Conservation (phyloP, 2,888 invertebrate genomes). For the Geotrupes spiniger region DNA sequence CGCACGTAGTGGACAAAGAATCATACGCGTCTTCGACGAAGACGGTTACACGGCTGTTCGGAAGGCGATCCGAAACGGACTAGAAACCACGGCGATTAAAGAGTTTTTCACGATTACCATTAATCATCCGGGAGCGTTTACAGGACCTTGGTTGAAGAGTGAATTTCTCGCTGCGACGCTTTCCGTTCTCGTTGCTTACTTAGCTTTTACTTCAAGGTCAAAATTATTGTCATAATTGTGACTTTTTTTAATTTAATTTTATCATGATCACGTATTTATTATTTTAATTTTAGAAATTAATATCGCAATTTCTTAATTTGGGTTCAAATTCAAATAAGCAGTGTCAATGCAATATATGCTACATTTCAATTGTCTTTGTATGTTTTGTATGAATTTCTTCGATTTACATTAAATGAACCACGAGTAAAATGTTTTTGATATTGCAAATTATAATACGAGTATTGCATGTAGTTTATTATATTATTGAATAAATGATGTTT, state of each 20-base stretch:
- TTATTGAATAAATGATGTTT: too few relatives aligned
- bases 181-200: slow-evolving; percentile 77
- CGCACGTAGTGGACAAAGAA: slow-evolving; percentile 77
- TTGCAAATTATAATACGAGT: too few relatives aligned
- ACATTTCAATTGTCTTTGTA: too few relatives aligned
- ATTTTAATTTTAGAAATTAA: too few relatives aligned
- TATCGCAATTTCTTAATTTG: too few relatives aligned
- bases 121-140: slow-evolving; percentile 78
- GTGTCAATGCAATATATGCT: too few relatives aligned
- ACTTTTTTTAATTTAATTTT: slow-evolving; percentile 14
- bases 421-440: too few relatives aligned
- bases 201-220: slow-evolving; percentile 80
- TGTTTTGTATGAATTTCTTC: too few relatives aligned
- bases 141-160: slow-evolving; percentile 89
- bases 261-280: background rate
- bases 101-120: slow-evolving; percentile 70
- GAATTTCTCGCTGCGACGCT: slow-evolving; percentile 82
- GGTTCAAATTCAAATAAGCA: too few relatives aligned
- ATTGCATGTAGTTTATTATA: too few relatives aligned
- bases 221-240: slow-evolving; percentile 67
- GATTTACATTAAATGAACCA: too few relatives aligned
- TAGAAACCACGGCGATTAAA: slow-evolving; percentile 64
- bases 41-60: slow-evolving; percentile 85
- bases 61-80: slow-evolving; percentile 75
- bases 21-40: slow-evolving; percentile 83